Base-by-base conservation (phyloP, 1,140 invertebrate genomes). In the Lepidostoma basale region DNA sequence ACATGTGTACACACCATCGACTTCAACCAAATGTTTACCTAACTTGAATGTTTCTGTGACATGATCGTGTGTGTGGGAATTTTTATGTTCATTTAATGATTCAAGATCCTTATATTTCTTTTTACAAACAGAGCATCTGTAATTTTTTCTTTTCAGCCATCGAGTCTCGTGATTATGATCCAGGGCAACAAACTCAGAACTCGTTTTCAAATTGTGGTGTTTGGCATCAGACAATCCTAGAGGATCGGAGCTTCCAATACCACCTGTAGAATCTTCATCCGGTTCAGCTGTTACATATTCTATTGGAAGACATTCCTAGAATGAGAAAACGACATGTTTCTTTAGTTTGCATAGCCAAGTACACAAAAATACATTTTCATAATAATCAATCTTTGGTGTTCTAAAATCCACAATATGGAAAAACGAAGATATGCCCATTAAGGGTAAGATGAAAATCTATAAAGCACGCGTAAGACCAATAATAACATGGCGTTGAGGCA, bases 1-100 rank as follows among this genome's bases (percentile, higher is more conserved):
- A 36, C 62, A 64, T 6, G 16, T 36, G 20, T 64, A 40, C 20
- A 64, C 28, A 12, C 45, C 62, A 25, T 36, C 8, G 62, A 28
- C n/a, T 18, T 47, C 39, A 64, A 52, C 12, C 45, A 47, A 18
- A 10, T 30, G n/a, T n/a, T n/a, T n/a, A 23, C 28, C 25, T 20
- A 56, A 56, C 9, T 47, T 47, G 20, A 33, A 33, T 28, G 28
- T 22, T 33, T 30, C 2, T 14, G 16, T 20, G 23, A 33, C 10
- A 14, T 14, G 8, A 25, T 39, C 10, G 12, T 1, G 5, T 12
- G 12, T n/a, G 9, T 60, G 56, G 9, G 36, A 25, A 42, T 22
- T 26, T 26, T 40, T 20, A 26, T 60, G 56, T 16, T 60, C 23
- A 16, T 40, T 16, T 12, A 42, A 42, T 6, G 36, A 25, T 9